Evolutionary conservation across 2,113 vertebrate species (phyloP), one percentile per base, ranked within the genome.

Genomic region (Acrocephalus kingi): DNA sequence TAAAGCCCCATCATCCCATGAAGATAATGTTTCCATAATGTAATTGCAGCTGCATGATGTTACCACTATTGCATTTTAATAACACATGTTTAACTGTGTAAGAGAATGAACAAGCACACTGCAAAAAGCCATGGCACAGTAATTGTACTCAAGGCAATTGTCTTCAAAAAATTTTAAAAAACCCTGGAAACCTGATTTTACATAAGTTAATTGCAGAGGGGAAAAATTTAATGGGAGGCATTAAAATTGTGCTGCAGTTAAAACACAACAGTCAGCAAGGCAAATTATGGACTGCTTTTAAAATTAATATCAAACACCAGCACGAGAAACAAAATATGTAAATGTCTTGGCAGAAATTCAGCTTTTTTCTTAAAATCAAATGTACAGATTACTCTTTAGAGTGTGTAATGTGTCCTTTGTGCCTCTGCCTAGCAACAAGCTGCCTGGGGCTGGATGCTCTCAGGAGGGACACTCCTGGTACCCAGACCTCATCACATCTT

Each of bases 381-480:
- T 66, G 43, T 84, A 59, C 90, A 93, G 87, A 33, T 52, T 93
- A 73, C 19, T 78, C 63, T 85, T 66, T 23, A 48, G 68, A 94
- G 48, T 1, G 0, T 66, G n/a, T 78, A 64, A 62, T 6, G 13
- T 35, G 48, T 51, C 51, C 56, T 95, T 93, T 94, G 90, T 95
- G 90, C 86, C 64, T 94, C 91, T 94, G 94, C 92, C 69, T 96
- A 96, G 96, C 94, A 97, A 96, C 93, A 46, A 96, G 87, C 62
- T 41, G 79, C 30, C 73, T 74, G 56, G 41, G 46, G 52, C 69
- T 41, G 35, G 49, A 14, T 83, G 75, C 24, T 92, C 81, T 85
- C 28, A 8, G 84, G 52, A 80, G 74, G 19, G 52, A 63, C 63
- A 31, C 21, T 78, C 76, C 55, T 39, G 30, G 84, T 59, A 43